Evolutionary conservation across 2,888 invertebrate species (phyloP).

Genomic region (Thera britannica): DNA sequence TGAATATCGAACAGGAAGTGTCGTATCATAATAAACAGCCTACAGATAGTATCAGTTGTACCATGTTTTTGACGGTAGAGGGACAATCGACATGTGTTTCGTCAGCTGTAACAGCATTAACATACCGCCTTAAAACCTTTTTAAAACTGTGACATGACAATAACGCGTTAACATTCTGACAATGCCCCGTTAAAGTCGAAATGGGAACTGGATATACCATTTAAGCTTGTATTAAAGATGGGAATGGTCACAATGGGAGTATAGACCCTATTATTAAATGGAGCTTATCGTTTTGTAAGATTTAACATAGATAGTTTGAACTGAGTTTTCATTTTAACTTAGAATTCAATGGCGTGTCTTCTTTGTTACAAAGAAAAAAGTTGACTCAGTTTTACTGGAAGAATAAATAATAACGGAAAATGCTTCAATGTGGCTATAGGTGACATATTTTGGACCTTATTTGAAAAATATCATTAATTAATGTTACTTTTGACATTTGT

Average conservation of each 20-base stretch:
- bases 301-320: conserved; percentile 11
- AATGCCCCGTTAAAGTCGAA: conserved; percentile 70
- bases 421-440: too few species aligned
- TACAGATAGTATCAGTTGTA: conserved; percentile 62
- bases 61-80: conserved; percentile 69
- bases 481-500: too few species aligned
- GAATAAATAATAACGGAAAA: too few species aligned
- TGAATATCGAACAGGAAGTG: conserved; percentile 41
- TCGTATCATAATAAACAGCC: conserved; percentile 45
- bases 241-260: conserved; percentile 42
- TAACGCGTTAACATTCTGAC: conserved; percentile 77
- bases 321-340: neutral
- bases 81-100: conserved; percentile 75
- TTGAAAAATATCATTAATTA: too few species aligned
- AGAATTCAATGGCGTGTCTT: neutral
- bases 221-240: conserved; percentile 42
- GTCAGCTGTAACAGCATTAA: conserved; percentile 75
- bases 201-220: conserved; percentile 65
- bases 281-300: conserved; percentile 31
- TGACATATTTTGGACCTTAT: too few species aligned
- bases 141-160: conserved; percentile 77
- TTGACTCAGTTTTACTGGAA: neutral
- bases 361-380: neutral
- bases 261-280: conserved; percentile 40
- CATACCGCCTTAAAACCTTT: conserved; percentile 68